Percentiles rank a stretch among this genome's conserved stretches.
phyloP scores from a whole-genome alignment of 2,113 vertebrate genomes.

The Polyodon spathula region DNA sequence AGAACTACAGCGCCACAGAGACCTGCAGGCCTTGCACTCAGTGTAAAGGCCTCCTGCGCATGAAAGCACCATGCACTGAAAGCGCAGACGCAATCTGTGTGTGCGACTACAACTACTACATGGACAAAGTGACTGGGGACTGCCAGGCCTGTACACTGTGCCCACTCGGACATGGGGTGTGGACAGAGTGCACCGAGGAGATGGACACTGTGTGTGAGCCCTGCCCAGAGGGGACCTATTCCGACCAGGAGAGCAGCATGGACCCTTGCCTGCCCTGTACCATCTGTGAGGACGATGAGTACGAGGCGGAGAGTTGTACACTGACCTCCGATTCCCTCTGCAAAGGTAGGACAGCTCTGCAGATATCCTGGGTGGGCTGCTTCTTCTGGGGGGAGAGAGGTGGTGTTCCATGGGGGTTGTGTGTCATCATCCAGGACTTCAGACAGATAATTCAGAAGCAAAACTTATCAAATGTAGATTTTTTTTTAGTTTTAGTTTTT shows the following conservation, averaged over 20 bases:
- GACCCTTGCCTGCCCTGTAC: slow-evolving; percentile 94
- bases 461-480: too few species aligned
- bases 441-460: too few species aligned
- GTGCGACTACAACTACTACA: slow-evolving; percentile 79
- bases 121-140: slow-evolving; percentile 23
- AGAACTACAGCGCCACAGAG: slow-evolving; percentile 74
- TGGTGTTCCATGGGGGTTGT: too few species aligned
- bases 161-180: slow-evolving; percentile 68
- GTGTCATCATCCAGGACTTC: too few species aligned
- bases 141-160: slow-evolving; percentile 74
- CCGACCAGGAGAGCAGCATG: slow-evolving; percentile 78
- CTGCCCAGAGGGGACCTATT: slow-evolving; percentile 77
- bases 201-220: slow-evolving; percentile 82
- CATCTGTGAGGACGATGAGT: slow-evolving; percentile 71
- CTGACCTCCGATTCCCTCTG: slow-evolving; percentile 62
- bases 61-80: slow-evolving; percentile 88
- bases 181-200: slow-evolving; percentile 55
- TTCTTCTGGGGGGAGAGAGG: neutral
- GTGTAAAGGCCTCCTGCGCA: slow-evolving; percentile 78
- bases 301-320: slow-evolving; percentile 57
- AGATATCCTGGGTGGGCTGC: too few species aligned
- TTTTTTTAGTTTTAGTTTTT: too few species aligned
- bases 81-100: slow-evolving; percentile 78
- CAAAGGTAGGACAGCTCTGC: slow-evolving; percentile 61
- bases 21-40: slow-evolving; percentile 69